Conservation (phyloP, 1,140 invertebrate genomes). For the Harpegnathos saltator region DNA sequence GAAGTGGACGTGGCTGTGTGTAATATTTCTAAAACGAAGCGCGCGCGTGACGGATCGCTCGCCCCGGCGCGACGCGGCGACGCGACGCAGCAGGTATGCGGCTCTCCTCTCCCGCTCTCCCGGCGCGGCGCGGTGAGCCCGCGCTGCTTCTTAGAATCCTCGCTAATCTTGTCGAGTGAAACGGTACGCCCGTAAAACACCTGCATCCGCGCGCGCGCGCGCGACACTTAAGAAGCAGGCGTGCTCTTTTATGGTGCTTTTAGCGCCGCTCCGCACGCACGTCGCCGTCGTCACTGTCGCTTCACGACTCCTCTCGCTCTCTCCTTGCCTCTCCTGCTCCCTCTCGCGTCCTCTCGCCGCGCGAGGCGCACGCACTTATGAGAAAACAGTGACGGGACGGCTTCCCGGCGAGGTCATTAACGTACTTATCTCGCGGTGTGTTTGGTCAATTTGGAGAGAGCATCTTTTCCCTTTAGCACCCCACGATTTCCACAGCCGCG, state of each 20-base stretch:
- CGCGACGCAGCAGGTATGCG: slow-evolving; percentile 20
- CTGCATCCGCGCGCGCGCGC: slow-evolving; percentile 65
- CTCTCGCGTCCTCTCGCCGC: too few relatives aligned
- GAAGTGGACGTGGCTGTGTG: too few relatives aligned
- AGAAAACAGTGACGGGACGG: slow-evolving; percentile 29
- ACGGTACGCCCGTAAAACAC: slow-evolving; percentile 27
- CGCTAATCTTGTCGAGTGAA: slow-evolving; percentile 64
- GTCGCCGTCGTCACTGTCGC: slow-evolving; percentile 16
- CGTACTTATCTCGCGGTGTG: slow-evolving; percentile 70
- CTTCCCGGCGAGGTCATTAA: slow-evolving; percentile 64
- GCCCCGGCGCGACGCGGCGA: background rate
- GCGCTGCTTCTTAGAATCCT: slow-evolving; percentile 55
- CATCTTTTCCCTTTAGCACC: slow-evolving; percentile 54
- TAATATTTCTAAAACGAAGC: slow-evolving; percentile 5
- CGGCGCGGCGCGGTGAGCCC: too few relatives aligned
- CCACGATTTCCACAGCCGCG: slow-evolving; percentile 38
- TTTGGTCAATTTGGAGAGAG: slow-evolving; percentile 70
- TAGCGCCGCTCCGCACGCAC: slow-evolving; percentile 29
- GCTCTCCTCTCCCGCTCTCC: background rate
- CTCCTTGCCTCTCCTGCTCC: background rate
- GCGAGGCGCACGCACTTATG: background rate
- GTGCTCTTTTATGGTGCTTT: slow-evolving; percentile 67
- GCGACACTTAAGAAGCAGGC: slow-evolving; percentile 56
- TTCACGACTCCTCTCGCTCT: slow-evolving; percentile 17
- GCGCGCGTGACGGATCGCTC: slow-evolving; percentile 5